Evolutionary conservation across 2,888 invertebrate genomes (phyloP), one percentile per base, ranked within the genome.

Genomic region (Horisme vitalbata): DNA sequence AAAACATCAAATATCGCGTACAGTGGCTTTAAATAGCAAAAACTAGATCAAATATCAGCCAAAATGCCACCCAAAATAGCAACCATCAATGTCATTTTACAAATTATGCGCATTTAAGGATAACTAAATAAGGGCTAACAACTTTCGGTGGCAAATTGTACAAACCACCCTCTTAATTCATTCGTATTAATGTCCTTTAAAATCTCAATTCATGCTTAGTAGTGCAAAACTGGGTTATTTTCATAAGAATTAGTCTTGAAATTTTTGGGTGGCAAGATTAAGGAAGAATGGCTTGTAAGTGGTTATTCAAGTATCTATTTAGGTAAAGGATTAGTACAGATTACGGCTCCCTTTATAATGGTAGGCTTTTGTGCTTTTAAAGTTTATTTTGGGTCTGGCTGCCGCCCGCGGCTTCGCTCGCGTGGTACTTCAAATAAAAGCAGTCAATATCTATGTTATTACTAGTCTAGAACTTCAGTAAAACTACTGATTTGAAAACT

Each of bases 271-370:
- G 81, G 83, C 56, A 62, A 59, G 59, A 44, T 57, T 60, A 55
- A 6, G 6, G 43, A 59, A 61, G 62, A 69, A 63, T 58, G 57
- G 57, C 50, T 48, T 26, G 68, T 61, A 67, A 82, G 79, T 78
- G 77, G 70, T 54, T 67, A 62, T 71, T 71, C 49, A 62, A 62
- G 68, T 86, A 77, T n/a, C n/a, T n/a, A n/a, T 77, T 79, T 79
- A 39, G 30, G 8, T 43, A 83, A 83, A 73, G 73, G 85, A 86
- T 88, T 85, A 83, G 14, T 65, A 47, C 51, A 67, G 83, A 82
- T 87, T 84, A 79, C 44, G 46, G 52, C 18, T 18, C 4, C 18
- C 5, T 15, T n/a, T n/a, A n/a, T n/a, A n/a, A n/a, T n/a, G n/a
- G n/a, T n/a, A n/a, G n/a, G n/a, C n/a, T n/a, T n/a, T n/a, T n/a